Conservation (phyloP, 2,797 vertebrate genomes). For the Chromis chromis region DNA sequence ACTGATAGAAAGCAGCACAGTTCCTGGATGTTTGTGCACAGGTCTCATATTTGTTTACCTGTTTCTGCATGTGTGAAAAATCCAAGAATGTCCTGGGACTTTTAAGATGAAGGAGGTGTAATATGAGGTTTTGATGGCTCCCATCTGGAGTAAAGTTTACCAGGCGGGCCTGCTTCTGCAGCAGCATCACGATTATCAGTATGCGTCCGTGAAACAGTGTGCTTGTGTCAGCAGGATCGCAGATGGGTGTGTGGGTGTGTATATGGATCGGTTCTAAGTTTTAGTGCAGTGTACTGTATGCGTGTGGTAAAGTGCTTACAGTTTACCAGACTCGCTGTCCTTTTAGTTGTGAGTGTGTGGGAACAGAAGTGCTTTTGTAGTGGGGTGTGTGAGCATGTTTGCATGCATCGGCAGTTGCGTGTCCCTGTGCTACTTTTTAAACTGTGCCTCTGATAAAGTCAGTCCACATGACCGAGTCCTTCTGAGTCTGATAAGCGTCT, state of each 20-base stretch:
- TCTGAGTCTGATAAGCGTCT: constrained; percentile 31
- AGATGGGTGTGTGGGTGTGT: constrained; percentile 59
- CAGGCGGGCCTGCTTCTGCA: constrained; percentile 21
- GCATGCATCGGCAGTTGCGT: not conserved
- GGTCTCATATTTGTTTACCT: not conserved
- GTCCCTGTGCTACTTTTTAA: constrained; percentile 16
- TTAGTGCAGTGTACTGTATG: constrained; percentile 4
- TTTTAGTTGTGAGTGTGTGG: constrained; percentile 5
- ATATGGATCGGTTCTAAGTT: constrained; percentile 21
- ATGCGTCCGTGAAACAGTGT: constrained; percentile 29
- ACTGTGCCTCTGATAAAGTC: constrained; percentile 28
- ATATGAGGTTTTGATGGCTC: constrained; percentile 36
- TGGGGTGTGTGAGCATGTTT: not conserved
- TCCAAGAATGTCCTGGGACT: constrained; percentile 4
- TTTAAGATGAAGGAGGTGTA: constrained; percentile 16
- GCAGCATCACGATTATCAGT: constrained; percentile 11
- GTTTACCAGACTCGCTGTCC: constrained; percentile 11
- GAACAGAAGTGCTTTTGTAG: not conserved
- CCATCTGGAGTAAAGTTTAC: constrained; percentile 30
- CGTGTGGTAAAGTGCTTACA: constrained; percentile 23
- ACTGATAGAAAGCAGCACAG: not conserved
- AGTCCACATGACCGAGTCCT: not conserved
- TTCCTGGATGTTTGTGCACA: not conserved
- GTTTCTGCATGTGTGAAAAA: constrained; percentile 20
- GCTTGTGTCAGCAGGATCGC: constrained; percentile 54